Percentiles rank a stretch among this genome's conserved stretches.
phyloP scores from a whole-genome alignment of 1,140 invertebrate genomes.

The Bombus affinis region DNA sequence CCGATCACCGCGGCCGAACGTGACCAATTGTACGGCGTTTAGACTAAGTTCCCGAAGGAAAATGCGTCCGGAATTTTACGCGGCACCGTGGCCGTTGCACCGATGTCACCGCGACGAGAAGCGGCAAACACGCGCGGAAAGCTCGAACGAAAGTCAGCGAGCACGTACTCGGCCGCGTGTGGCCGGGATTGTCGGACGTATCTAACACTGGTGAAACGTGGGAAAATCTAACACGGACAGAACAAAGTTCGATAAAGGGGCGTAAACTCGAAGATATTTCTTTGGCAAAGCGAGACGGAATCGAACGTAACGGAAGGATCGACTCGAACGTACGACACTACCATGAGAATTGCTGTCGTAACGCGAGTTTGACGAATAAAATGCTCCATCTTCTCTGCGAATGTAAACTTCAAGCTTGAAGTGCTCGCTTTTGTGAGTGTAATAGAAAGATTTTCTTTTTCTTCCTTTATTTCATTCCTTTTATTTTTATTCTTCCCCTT shows the following conservation, averaged over 20 bases:
- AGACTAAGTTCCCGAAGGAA: neutral
- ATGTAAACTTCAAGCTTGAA: neutral
- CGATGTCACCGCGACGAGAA: neutral
- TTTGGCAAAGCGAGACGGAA: too few relatives aligned
- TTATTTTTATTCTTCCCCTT: neutral
- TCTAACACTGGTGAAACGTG: neutral
- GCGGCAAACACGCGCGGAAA: slow-evolving; percentile 5
- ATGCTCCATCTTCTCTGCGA: neutral
- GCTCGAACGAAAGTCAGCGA: slow-evolving; percentile 30
- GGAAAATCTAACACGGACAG: neutral
- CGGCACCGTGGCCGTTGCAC: neutral
- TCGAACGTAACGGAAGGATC: neutral
- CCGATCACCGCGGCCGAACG: slow-evolving; percentile 2
- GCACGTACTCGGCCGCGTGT: slow-evolving; percentile 28
- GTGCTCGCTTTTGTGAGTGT: too few relatives aligned
- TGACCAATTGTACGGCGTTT: slow-evolving; percentile 36
- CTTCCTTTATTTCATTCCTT: neutral
- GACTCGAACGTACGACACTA: neutral
- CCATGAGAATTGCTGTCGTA: neutral
- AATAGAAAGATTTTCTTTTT: too few relatives aligned
- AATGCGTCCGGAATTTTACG: slow-evolving; percentile 22
- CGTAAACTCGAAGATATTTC: slow-evolving; percentile 19
- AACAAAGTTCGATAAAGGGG: slow-evolving; percentile 12
- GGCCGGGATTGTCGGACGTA: slow-evolving; percentile 44
- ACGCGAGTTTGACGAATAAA: neutral